Base-by-base conservation (phyloP, 1,140 invertebrate genomes). In the Myzus persicae region DNA sequence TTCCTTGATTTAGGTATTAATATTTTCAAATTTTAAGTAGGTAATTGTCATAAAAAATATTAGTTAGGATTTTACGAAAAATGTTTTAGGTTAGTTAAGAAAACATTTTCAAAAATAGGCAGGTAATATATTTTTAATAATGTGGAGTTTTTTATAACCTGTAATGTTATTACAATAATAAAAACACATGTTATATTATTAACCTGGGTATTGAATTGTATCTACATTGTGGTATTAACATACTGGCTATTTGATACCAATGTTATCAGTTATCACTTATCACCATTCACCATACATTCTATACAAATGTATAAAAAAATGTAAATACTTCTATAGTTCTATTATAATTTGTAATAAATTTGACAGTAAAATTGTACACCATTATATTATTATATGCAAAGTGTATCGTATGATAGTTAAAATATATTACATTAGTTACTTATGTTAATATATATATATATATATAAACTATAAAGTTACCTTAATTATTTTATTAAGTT, bases 201-300 rank as follows among this genome's bases (percentile, higher is more conserved):
- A 76, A n/a, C 59, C 59, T n/a, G 11, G 59, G 59, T 67, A n/a
- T n/a, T n/a, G n/a, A n/a, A n/a, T n/a, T n/a, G n/a, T n/a, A n/a
- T n/a, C n/a, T n/a, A n/a, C n/a, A n/a, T n/a, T n/a, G n/a, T n/a
- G n/a, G n/a, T n/a, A 67, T 26, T n/a, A 67, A 54, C 26, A 76
- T 76, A 76, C 36, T 76, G 59, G 59, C 31, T 76, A 18, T 76
- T 76, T 76, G 59, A 76, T 76, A 76, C n/a, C n/a, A n/a, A 76
- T 76, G 31, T 76, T 76, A 84, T 84, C 82, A 84, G 59, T 67
- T 67, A 84, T 84, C 81, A 84, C 38, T 84, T 42, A 40, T 84
- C 24, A 84, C 36, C n/a, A 36, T 20, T 82, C 18, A 38, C 18
- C 9, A 40, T 42, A n/a, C 14, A n/a, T 76, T 59, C 31, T 14